Conservation (phyloP, 2,113 vertebrate species). For the Leucopternis melanops region DNA sequence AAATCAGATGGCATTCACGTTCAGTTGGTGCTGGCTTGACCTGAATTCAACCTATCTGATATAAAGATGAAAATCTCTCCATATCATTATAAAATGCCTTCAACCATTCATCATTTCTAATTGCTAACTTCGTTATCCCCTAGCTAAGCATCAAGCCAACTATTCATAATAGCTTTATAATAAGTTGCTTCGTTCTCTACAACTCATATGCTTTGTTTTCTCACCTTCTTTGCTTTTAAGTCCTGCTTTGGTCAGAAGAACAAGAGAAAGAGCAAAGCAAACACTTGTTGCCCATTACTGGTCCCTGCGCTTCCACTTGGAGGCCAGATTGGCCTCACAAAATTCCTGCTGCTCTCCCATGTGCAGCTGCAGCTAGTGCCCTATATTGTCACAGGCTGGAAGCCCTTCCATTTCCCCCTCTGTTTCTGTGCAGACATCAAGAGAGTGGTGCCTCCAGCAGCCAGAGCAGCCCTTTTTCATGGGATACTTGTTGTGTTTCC, state of each 20-base stretch:
- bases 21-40: slow-evolving; percentile 23
- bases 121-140: slow-evolving; percentile 14
- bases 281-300: not conserved
- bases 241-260: not conserved
- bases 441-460: not conserved
- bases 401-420: not conserved
- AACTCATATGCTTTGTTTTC: slow-evolving; percentile 10
- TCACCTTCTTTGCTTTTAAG: slow-evolving; percentile 3
- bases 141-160: not conserved
- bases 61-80: slow-evolving; percentile 32
- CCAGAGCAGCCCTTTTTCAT: not conserved
- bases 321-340: not conserved
- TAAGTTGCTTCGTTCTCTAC: not conserved
- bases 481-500: not conserved
- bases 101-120: slow-evolving; percentile 38
- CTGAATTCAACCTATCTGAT: slow-evolving; percentile 35
- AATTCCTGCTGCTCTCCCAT: not conserved
- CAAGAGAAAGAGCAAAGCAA: not conserved
- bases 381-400: not conserved
- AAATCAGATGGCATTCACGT: not conserved
- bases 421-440: not conserved
- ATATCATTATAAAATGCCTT: slow-evolving; percentile 23
- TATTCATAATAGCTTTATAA: slow-evolving; percentile 36
- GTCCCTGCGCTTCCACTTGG: not conserved
- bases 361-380: not conserved